Evolutionary conservation across 2,888 invertebrate species (phyloP).

Genomic region (Chymomyza fuscimana): DNA sequence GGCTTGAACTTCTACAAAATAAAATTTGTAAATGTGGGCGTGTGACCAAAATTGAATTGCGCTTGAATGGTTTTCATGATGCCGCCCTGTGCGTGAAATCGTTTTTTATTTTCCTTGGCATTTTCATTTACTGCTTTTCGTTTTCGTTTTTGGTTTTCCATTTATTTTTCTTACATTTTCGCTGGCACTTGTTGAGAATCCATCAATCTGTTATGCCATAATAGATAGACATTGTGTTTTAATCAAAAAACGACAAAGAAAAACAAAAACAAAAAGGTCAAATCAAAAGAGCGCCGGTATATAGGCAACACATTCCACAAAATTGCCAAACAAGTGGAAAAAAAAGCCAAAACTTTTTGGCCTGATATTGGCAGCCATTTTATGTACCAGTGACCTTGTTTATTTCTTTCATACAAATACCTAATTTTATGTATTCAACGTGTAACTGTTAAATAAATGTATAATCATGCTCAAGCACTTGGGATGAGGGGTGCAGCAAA

Average conservation of each 20-base stretch:
- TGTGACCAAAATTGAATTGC: constrained; percentile 38
- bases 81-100: constrained; percentile 4
- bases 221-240: constrained; percentile 18
- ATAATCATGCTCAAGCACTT: too few relatives aligned
- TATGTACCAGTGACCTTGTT: too few relatives aligned
- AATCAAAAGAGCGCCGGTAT: constrained; percentile 22
- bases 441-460: too few relatives aligned
- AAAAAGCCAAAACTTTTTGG: neutral
- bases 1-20: neutral
- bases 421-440: too few relatives aligned
- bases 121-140: neutral
- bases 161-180: neutral
- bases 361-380: too few relatives aligned
- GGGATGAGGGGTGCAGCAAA: too few relatives aligned
- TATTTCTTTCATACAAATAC: too few relatives aligned
- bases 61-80: constrained; percentile 50
- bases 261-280: constrained; percentile 24
- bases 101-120: neutral
- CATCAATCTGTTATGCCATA: constrained; percentile 33
- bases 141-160: neutral
- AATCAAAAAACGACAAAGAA: constrained; percentile 21
- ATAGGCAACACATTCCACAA: neutral
- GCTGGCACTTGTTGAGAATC: constrained; percentile 6
- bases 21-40: neutral
- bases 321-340: neutral